Conservation (phyloP, 2,113 vertebrate genomes). For the Barbus barbus region DNA sequence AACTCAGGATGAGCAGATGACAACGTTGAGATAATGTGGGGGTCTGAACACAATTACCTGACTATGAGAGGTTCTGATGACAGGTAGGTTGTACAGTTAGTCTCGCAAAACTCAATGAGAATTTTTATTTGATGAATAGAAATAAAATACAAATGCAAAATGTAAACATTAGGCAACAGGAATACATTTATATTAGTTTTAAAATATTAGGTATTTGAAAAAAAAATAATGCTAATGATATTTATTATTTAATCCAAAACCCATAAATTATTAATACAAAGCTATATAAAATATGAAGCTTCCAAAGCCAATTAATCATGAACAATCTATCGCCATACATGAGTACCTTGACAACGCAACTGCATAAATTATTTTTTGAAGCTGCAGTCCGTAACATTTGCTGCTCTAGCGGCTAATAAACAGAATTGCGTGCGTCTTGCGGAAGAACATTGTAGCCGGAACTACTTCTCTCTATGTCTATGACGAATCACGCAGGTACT, state of each 20-base stretch:
- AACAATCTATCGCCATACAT: neutral
- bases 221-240: neutral
- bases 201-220: neutral
- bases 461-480: too few species aligned
- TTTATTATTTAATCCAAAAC: neutral
- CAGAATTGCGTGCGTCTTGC: too few species aligned
- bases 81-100: neutral
- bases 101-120: neutral
- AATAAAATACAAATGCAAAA: neutral
- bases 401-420: too few species aligned
- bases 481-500: too few species aligned
- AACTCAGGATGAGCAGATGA: constrained; percentile 42
- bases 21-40: neutral
- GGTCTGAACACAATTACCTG: constrained; percentile 13
- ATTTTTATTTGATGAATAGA: neutral
- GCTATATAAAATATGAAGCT: neutral
- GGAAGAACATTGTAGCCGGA: too few species aligned
- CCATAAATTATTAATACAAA: too few species aligned
- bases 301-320: neutral
- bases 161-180: neutral
- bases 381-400: too few species aligned
- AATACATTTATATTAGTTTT: neutral
- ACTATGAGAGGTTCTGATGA: neutral
- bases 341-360: neutral
- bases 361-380: too few species aligned